Evolutionary conservation across 2,888 invertebrate genomes (phyloP), one percentile per base, ranked within the genome.

Genomic region (Pheosia tremula): DNA sequence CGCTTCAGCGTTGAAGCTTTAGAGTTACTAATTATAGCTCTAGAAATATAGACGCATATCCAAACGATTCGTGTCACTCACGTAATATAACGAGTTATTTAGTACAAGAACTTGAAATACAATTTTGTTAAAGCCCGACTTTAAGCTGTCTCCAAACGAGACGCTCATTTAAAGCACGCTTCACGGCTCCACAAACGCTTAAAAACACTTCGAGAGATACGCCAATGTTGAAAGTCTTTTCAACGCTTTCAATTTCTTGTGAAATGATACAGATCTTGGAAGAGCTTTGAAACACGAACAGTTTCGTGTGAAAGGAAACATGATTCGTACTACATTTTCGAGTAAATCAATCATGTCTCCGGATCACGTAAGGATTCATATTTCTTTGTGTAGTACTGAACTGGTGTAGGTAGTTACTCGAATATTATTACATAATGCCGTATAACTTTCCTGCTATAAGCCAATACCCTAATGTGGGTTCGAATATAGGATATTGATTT

Each of bases 131-230:
- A 47, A 47, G n/a, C 50, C 24, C 39, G 55, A 55, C 55, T 55
- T 66, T 62, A 41, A 62, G 56, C 56, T 9, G 57, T 60, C 47
- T 47, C 53, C 24, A 36, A 47, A 41, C 37, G 38, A 53, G 57
- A 57, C 53, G 54, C 66, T 64, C 71, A 68, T 69, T 69, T 74
- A 61, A 68, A 63, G 54, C 65, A 54, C 47, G 58, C 56, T 71
- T 71, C 62, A 66, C 68, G 64, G 69, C 67, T 70, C 67, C 56
- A 59, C 66, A 71, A 79, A 74, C 72, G 71, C 68, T 73, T 74
- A 70, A 72, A 69, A 69, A 72, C 71, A 72, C 74, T 76, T 74
- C 65, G 67, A 72, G 69, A 69, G 68, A 72, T 67, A 64, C 62
- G 64, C 64, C 62, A 68, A 74, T 71, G 69, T 70, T 74, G 69